Evolutionary conservation across 2,113 vertebrate species (phyloP).

Genomic region (human): GRCh38 chr3:130658001-130658500

Average conservation of each 20-base stretch:
- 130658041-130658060: neutral
- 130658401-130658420: neutral
- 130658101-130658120: neutral
- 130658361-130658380: neutral
- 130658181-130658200: rapidly evolving
- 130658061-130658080: too few species aligned
- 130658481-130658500: neutral
- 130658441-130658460: neutral
- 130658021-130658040: neutral
- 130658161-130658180: neutral
- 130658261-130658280: neutral
- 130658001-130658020: neutral
- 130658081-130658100: neutral
- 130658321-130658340: neutral
- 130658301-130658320: neutral
- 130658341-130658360: neutral
- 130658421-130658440: neutral
- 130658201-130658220: neutral
- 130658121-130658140: neutral
- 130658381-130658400: neutral
- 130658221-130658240: neutral
- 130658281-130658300: neutral
- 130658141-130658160: neutral
- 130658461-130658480: neutral
- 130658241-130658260: neutral